phyloP scores from a whole-genome alignment of 2,113 vertebrate species.

The Edolisoma coerulescens region DNA sequence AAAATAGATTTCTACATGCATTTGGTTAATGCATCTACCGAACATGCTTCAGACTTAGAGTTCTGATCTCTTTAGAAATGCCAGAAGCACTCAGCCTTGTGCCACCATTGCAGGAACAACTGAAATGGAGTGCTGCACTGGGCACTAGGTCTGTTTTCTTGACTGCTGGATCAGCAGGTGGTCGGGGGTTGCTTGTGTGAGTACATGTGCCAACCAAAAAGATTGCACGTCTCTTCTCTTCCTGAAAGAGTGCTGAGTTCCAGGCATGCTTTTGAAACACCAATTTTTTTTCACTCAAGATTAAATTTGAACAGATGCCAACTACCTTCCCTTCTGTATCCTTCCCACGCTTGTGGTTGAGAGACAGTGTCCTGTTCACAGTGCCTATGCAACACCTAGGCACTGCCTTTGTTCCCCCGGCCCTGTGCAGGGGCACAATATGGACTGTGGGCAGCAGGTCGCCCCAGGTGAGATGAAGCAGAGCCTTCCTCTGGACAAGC shows the following conservation, averaged over 20 bases:
- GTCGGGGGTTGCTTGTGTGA: fast-evolving
- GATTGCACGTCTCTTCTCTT: neutral
- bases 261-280: neutral
- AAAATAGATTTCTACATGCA: neutral
- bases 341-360: fast-evolving
- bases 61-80: neutral
- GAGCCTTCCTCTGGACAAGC: neutral
- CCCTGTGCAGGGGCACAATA: neutral
- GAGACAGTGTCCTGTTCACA: neutral
- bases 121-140: neutral
- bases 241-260: neutral
- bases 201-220: fast-evolving
- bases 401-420: fast-evolving
- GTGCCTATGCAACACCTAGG: fast-evolving
- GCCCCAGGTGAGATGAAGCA: fast-evolving
- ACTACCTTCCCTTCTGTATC: neutral
- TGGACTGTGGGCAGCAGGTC: neutral
- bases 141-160: neutral
- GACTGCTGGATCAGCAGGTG: neutral
- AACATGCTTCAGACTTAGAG: neutral
- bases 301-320: neutral
- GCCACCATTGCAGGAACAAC: fast-evolving
- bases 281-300: fast-evolving
- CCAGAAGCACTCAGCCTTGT: neutral
- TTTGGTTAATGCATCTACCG: neutral